Conservation (phyloP, 1,140 invertebrate genomes). For the Vanessa tameamea region DNA sequence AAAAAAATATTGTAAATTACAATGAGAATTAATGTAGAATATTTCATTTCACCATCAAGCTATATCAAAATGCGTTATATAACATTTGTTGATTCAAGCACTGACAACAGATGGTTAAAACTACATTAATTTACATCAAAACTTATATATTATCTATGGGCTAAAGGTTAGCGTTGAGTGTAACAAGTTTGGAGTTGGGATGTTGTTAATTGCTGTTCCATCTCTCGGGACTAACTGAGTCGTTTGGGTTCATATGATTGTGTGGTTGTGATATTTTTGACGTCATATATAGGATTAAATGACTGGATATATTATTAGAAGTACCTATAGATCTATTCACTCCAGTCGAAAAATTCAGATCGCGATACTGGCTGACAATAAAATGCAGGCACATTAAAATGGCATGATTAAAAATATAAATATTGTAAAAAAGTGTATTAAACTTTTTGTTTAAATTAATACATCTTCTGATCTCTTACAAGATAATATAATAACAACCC, state of each 20-base stretch:
- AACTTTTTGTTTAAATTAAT: no score
- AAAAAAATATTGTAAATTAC: no score
- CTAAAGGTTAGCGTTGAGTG: not conserved
- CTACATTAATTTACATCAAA: slow-evolving; percentile 7
- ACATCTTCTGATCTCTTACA: no score
- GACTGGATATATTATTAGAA: not conserved
- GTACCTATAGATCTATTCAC: not conserved
- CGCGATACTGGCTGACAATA: no score
- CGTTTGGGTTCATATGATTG: not conserved
- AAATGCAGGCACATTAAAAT: no score
- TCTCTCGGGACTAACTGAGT: not conserved
- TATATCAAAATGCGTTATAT: not conserved
- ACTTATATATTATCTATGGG: slow-evolving; percentile 3
- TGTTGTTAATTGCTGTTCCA: slow-evolving; percentile 1
- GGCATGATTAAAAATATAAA: no score
- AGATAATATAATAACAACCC: no score
- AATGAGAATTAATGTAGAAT: no score
- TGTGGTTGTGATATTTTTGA: not conserved
- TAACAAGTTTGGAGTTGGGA: slow-evolving; percentile 10
- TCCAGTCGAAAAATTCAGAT: no score
- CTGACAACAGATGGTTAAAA: not conserved
- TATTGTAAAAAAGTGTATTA: no score
- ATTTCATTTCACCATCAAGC: no score
- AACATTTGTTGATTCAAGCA: not conserved
- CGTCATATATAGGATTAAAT: not conserved